phyloP scores from a whole-genome alignment of 2,113 vertebrate genomes.

The Poeciliopsis turrubarensis region DNA sequence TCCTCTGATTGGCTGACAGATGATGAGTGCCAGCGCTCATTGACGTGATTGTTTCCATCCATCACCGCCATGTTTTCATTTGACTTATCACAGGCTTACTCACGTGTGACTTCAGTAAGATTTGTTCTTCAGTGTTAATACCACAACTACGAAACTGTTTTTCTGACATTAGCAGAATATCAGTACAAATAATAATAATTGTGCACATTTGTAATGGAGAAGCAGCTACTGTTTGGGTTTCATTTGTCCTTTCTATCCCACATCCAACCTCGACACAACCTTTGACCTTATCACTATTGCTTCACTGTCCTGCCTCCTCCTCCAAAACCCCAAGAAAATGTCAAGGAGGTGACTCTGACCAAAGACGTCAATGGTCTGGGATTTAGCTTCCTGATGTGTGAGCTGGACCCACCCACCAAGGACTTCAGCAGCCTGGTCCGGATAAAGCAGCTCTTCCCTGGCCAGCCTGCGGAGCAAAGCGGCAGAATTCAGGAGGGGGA shows the following conservation, averaged over 20 bases:
- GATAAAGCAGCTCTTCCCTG: conserved; percentile 87
- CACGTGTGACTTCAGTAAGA: too few relatives aligned
- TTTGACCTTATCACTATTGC: background rate
- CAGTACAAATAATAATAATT: too few relatives aligned
- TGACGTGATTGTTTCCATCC: too few relatives aligned
- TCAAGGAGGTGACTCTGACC: conserved; percentile 84
- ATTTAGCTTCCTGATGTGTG: conserved; percentile 88
- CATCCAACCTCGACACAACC: too few relatives aligned
- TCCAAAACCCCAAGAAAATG: conserved; percentile 76
- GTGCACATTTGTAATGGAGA: too few relatives aligned
- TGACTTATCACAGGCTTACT: too few relatives aligned
- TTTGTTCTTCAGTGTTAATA: too few relatives aligned
- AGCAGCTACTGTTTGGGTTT: background rate
- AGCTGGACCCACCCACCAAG: conserved; percentile 67
- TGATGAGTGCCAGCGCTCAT: too few relatives aligned
- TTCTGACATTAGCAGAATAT: too few relatives aligned
- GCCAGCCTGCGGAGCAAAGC: conserved; percentile 86
- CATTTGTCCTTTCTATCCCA: background rate
- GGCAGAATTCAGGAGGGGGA: conserved; percentile 85
- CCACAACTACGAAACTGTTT: too few relatives aligned
- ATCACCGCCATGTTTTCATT: too few relatives aligned
- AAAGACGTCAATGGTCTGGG: conserved; percentile 85
- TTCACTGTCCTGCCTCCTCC: background rate
- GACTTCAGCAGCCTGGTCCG: conserved; percentile 78
- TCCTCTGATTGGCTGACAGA: too few relatives aligned